A percentile compares a stretch with the other conserved stretches of the same genome.
phyloP scores from a whole-genome alignment of 1,140 invertebrate species.

The Drosophila ficusphila region DNA sequence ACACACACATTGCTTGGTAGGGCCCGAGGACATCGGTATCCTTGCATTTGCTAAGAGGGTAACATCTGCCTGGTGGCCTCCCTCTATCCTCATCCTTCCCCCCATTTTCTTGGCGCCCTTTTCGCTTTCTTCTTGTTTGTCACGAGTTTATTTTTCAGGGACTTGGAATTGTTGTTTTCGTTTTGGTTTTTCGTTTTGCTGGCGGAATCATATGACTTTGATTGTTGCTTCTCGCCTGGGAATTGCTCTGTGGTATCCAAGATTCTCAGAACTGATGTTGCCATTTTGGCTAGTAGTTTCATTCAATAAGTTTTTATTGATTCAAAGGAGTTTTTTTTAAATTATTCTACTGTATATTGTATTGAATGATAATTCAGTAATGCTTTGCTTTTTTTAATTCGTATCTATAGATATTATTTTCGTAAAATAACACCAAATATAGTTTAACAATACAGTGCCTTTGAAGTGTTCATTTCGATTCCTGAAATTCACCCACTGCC shows the following conservation, averaged over 20 bases:
- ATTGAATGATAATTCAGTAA: too few species aligned
- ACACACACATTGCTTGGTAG: not conserved
- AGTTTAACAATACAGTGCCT: not conserved
- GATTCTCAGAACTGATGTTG: not conserved
- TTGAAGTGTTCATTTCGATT: not conserved
- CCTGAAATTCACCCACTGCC: not conserved
- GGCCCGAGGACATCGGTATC: constrained; percentile 34
- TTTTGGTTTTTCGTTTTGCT: not conserved
- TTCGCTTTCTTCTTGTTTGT: constrained; percentile 8
- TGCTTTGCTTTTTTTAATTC: too few species aligned
- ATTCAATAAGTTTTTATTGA: not conserved
- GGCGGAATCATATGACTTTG: constrained; percentile 4
- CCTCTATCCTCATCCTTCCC: not conserved
- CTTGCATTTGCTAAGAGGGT: constrained; percentile 44
- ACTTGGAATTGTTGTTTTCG: constrained; percentile 28
- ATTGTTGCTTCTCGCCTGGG: not conserved
- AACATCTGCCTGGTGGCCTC: constrained; percentile 33
- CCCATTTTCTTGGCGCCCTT: constrained; percentile 23
- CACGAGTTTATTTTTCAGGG: constrained; percentile 24
- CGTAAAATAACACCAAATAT: too few species aligned
- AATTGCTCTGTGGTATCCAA: not conserved
- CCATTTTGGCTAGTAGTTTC: not conserved
- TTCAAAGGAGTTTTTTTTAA: not conserved
- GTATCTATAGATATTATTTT: too few species aligned
- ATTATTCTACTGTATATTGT: too few species aligned